These are phyloP conservation scores for Homarus americanus DNA, from an alignment of 1,140 invertebrate genomes.

Conservation along the genomic window DNA sequence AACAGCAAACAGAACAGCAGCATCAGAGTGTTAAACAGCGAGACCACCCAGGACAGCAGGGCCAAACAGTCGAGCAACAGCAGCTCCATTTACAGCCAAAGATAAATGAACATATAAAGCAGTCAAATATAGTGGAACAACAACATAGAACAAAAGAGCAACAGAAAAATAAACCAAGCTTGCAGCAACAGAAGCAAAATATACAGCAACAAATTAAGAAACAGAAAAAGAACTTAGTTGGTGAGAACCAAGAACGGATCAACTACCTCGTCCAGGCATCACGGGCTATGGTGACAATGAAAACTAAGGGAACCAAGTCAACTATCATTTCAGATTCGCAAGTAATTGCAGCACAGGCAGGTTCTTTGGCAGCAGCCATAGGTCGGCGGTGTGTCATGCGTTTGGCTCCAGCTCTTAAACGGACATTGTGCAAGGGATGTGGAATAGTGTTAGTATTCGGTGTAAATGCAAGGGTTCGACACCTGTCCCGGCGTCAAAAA, in stretches of 20 bases:
- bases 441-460: slow-evolving; percentile 50
- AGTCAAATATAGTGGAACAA: neutral
- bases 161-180: neutral
- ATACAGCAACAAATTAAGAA: slow-evolving; percentile 42
- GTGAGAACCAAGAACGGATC: slow-evolving; percentile 70
- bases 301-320: neutral
- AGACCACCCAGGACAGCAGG: neutral
- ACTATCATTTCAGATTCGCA: neutral
- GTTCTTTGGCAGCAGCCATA: slow-evolving; percentile 42
- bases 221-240: slow-evolving; percentile 59
- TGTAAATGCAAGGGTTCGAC: slow-evolving; percentile 58
- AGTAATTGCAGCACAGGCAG: slow-evolving; percentile 44
- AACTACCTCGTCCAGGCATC: slow-evolving; percentile 70
- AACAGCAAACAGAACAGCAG: neutral
- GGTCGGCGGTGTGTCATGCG: slow-evolving; percentile 60
- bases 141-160: neutral
- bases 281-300: slow-evolving; percentile 12
- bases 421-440: slow-evolving; percentile 58
- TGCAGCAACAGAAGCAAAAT: neutral
- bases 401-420: slow-evolving; percentile 43
- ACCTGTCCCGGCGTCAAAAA: slow-evolving; percentile 45
- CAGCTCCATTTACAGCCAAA: neutral
- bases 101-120: neutral
- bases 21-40: neutral
- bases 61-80: neutral